Evolutionary conservation across 2,888 invertebrate species (phyloP).

Genomic region (Adelognathus sp.): DNA sequence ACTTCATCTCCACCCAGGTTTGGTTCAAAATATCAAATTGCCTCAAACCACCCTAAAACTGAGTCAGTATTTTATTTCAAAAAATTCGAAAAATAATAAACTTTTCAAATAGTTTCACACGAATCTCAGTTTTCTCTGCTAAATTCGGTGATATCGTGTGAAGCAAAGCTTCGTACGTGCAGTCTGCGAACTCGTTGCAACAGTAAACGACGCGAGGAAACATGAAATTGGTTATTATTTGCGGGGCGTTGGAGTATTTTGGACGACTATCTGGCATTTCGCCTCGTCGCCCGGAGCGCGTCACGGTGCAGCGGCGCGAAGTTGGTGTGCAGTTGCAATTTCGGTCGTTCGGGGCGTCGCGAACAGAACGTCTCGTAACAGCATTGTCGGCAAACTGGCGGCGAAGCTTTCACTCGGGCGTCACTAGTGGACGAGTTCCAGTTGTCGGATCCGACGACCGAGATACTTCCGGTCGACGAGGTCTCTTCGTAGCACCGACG

Average conservation of each 20-base stretch:
- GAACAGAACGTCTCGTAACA: background rate
- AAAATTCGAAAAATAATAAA: too few species aligned
- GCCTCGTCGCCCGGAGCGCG: conserved; percentile 48
- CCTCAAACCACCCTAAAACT: too few species aligned
- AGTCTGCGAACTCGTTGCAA: background rate
- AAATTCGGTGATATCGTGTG: background rate
- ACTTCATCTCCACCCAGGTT: too few species aligned
- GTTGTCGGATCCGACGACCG: conserved; percentile 52
- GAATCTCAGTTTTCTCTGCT: background rate
- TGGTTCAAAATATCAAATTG: too few species aligned
- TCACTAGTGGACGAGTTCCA: conserved; percentile 41
- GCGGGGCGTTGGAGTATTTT: background rate
- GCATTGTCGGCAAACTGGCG: conserved; percentile 16
- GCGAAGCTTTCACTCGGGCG: conserved; percentile 45
- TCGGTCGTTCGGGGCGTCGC: background rate
- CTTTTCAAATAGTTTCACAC: too few species aligned
- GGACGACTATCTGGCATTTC: conserved; percentile 42
- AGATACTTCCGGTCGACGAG: conserved; percentile 54
- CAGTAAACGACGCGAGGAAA: conserved; percentile 11
- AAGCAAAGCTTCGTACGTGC: background rate
- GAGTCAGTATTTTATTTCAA: too few species aligned
- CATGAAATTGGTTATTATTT: too few species aligned
- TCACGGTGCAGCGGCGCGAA: conserved; percentile 31
- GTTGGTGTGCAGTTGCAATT: conserved; percentile 14
- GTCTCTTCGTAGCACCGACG: conserved; percentile 22